Evolutionary conservation across 1,140 invertebrate species (phyloP), one percentile per base, ranked within the genome.

Genomic region (Heterodera schachtii): DNA sequence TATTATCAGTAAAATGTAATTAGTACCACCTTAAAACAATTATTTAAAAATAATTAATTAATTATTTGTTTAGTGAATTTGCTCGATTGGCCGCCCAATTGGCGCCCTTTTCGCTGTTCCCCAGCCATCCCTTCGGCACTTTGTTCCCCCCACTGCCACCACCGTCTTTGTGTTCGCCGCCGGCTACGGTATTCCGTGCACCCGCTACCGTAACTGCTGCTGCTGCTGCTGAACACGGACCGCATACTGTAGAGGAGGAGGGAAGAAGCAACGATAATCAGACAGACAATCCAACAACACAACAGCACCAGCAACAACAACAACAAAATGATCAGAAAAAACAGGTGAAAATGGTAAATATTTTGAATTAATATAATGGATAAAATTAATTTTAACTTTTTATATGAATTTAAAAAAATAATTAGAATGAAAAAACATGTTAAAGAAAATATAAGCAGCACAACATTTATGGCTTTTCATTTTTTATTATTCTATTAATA

Each of bases 21-120:
- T n/a, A n/a, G n/a, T n/a, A n/a, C n/a, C n/a, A n/a, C n/a, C n/a
- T n/a, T n/a, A n/a, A n/a, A n/a, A n/a, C n/a, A n/a, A n/a, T n/a
- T n/a, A n/a, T n/a, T 70, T 43, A n/a, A 70, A 43, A 70, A 21
- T 76, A 6, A 52, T 52, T 0, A 49, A 21, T 77, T 77, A 43
- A 57, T 49, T 52, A 52, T 2, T 8, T 16, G 9, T 52, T 64
- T 64, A 64, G 57, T 19, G 77, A 78, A 69, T 78, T 78, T 78
- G 49, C 70, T 16, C 64, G 77, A 46, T 46, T 78, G 64, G 77
- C 77, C 47, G 66, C 77, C 11, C 77, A 78, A 46, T 46, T 78
- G 47, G 31, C 70, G 31, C 77, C 77, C 31, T 78, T 78, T 69
- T 78, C 77, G 44, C 41, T 78, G 44, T 78, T 78, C 13, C 70